Percentiles rank a stretch among this genome's conserved stretches.
These are phyloP conservation scores for Malacoraja senta DNA, from an alignment of 2,797 vertebrate genomes.

Conservation along the genomic window DNA sequence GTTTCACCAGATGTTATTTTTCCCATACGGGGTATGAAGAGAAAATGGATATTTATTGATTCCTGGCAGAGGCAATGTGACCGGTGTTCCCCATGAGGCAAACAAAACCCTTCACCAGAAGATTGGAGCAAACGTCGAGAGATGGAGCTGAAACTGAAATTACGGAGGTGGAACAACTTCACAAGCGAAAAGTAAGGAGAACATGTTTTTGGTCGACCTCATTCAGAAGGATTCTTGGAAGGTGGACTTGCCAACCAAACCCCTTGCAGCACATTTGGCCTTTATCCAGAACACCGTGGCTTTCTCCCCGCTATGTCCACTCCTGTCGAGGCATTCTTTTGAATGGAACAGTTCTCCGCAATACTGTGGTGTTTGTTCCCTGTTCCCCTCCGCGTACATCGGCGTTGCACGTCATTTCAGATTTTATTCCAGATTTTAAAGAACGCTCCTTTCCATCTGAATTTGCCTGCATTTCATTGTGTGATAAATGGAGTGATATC, in stretches of 20 bases:
- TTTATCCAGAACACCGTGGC: background rate
- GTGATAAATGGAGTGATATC: background rate
- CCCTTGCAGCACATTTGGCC: background rate
- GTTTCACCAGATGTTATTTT: background rate
- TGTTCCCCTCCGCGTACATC: background rate
- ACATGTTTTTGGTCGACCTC: background rate
- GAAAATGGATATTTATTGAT: background rate
- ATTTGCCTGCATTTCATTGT: background rate
- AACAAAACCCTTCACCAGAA: background rate
- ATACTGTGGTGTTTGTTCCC: background rate
- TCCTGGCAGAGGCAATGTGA: background rate
- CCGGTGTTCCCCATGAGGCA: background rate
- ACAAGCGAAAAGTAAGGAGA: background rate
- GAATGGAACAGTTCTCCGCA: background rate
- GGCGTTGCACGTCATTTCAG: background rate
- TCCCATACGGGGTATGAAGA: background rate
- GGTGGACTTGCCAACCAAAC: background rate
- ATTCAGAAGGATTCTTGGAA: background rate
- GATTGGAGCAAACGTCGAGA: background rate
- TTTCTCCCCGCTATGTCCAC: background rate
- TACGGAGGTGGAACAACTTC: background rate
- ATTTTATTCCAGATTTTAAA: background rate
- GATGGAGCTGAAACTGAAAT: background rate
- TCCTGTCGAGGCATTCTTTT: background rate
- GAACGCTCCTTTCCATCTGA: background rate